Conservation (phyloP, 2,113 vertebrate species). For the Dendrocopos noguchii region DNA sequence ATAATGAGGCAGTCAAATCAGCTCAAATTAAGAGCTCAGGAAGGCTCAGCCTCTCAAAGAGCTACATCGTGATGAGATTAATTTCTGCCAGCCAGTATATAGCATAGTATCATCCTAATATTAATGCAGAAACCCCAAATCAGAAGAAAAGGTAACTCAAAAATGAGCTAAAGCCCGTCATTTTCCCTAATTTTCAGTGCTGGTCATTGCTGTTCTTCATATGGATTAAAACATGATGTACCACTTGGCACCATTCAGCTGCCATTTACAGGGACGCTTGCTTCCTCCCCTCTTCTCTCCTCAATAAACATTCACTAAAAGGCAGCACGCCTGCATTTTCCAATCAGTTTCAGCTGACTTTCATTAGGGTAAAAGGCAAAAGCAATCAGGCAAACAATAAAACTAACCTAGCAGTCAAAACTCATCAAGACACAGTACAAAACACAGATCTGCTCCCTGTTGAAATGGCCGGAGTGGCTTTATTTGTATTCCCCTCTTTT, state of each 20-base stretch:
- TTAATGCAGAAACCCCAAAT: neutral
- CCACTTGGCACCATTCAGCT: neutral
- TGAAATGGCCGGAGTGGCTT: neutral
- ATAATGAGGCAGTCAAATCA: slow-evolving; percentile 45
- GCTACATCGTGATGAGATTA: slow-evolving; percentile 15
- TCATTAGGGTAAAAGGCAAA: neutral
- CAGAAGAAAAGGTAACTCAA: neutral
- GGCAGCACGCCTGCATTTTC: neutral
- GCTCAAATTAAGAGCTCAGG: slow-evolving; percentile 49
- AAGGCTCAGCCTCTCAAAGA: slow-evolving; percentile 39
- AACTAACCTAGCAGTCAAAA: neutral
- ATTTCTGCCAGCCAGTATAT: slow-evolving; percentile 2
- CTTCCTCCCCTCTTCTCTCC: neutral
- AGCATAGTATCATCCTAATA: neutral
- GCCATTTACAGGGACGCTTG: neutral
- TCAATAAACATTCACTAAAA: neutral
- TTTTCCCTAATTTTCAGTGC: neutral
- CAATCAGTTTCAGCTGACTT: neutral
- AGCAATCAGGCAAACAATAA: neutral
- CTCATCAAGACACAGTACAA: neutral
- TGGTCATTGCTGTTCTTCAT: neutral
- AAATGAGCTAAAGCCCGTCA: neutral
- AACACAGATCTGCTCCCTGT: neutral
- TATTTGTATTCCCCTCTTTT: neutral
- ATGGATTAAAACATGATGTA: neutral